Evolutionary conservation across 2,888 invertebrate genomes (phyloP).

Genomic region (Chaitophorus viminalis): DNA sequence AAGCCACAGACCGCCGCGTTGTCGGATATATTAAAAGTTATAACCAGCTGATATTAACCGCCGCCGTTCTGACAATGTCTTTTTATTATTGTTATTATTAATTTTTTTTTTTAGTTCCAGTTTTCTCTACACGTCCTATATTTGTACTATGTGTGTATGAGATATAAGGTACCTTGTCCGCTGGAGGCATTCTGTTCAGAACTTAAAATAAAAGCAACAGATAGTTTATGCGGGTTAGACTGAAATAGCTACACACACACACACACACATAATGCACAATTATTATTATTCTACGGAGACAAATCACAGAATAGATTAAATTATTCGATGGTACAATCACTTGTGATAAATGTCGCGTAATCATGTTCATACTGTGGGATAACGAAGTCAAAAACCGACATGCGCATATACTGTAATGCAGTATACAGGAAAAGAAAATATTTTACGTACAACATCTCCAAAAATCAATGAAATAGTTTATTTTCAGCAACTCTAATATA

Average conservation of each 20-base stretch:
- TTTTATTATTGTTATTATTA: conserved; percentile 13
- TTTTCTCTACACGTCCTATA: conserved; percentile 20
- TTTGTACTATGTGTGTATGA: not conserved
- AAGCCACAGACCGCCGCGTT: not conserved
- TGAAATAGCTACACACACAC: not conserved
- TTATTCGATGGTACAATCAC: too few relatives aligned
- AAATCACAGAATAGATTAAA: too few relatives aligned
- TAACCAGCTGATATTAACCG: not conserved
- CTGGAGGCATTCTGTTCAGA: not conserved
- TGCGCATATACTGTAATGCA: too few relatives aligned
- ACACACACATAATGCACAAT: too few relatives aligned
- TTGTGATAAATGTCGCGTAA: too few relatives aligned
- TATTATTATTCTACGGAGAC: too few relatives aligned
- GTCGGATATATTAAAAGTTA: conserved; percentile 11
- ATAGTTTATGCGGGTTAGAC: not conserved
- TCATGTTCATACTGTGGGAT: too few relatives aligned
- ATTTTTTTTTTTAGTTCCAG: not conserved
- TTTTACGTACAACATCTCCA: not conserved
- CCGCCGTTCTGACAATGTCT: too few relatives aligned
- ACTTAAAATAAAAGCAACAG: not conserved
- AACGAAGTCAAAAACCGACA: too few relatives aligned
- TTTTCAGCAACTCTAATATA: not conserved
- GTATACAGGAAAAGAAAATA: too few relatives aligned
- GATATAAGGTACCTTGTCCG: not conserved
- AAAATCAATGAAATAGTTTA: not conserved